A percentile compares a stretch with the other conserved stretches of the same genome.
These are phyloP conservation scores for Masnerella sp. DNA, from an alignment of 2,888 invertebrate species.

Conservation along the genomic window DNA sequence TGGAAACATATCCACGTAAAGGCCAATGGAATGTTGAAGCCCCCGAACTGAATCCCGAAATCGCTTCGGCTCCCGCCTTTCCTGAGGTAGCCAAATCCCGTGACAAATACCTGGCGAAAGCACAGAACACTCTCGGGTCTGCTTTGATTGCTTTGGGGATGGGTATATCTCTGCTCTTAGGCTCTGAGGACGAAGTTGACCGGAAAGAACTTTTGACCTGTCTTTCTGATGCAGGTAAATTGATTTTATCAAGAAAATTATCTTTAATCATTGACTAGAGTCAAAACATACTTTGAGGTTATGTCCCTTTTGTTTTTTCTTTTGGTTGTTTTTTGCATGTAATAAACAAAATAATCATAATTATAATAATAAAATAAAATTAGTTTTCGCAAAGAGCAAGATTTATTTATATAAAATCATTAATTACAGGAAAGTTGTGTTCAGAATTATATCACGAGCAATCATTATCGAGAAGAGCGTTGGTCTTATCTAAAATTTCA, in stretches of 20 bases:
- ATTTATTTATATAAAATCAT: too few relatives aligned
- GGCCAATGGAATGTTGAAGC: background rate
- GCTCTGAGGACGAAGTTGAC: background rate
- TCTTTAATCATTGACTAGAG: too few relatives aligned
- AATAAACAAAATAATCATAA: too few relatives aligned
- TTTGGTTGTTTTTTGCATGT: too few relatives aligned
- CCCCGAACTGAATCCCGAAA: background rate
- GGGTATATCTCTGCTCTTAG: background rate
- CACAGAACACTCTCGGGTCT: background rate
- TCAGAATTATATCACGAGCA: slow-evolving; percentile 12
- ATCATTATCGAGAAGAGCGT: slow-evolving; percentile 14
- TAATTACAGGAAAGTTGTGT: slow-evolving; percentile 18
- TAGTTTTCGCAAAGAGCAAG: too few relatives aligned
- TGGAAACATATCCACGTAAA: background rate
- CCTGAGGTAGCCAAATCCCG: background rate
- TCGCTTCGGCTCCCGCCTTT: background rate
- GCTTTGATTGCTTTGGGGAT: background rate
- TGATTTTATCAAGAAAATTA: too few relatives aligned
- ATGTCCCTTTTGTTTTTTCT: too few relatives aligned
- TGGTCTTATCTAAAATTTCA: slow-evolving; percentile 12
- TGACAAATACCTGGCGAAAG: background rate
- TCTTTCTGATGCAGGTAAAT: background rate
- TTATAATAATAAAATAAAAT: too few relatives aligned
- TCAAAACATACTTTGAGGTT: too few relatives aligned
- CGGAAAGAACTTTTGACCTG: background rate